Evolutionary conservation across 2,113 vertebrate species (phyloP).

Genomic region (Scartelaos histophorus): DNA sequence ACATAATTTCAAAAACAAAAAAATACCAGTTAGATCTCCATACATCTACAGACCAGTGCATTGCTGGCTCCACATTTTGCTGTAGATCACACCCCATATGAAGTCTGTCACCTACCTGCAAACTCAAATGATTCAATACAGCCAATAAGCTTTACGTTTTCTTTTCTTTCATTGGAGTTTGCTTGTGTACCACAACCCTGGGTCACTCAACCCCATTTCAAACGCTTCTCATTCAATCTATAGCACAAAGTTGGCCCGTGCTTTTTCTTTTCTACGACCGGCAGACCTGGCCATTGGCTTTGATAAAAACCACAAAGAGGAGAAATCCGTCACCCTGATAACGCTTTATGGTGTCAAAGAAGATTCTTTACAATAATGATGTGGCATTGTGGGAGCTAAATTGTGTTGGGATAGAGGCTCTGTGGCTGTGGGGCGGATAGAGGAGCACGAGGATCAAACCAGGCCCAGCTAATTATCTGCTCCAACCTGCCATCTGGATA

Average conservation of each 20-base stretch:
- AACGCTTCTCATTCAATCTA: slow-evolving; percentile 69
- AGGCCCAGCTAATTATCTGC: slow-evolving; percentile 34
- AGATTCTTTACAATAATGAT: slow-evolving; percentile 61
- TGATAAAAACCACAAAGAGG: slow-evolving; percentile 54
- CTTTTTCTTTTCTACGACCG: slow-evolving; percentile 53
- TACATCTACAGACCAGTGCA: slow-evolving; percentile 33
- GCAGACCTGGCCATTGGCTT: slow-evolving; percentile 37
- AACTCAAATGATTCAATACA: slow-evolving; percentile 77
- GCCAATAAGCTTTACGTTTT: slow-evolving; percentile 76
- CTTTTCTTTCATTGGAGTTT: slow-evolving; percentile 72
- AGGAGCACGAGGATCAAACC: slow-evolving; percentile 12
- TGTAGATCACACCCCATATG: slow-evolving; percentile 53
- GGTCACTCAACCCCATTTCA: slow-evolving; percentile 75
- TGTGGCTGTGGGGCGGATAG: slow-evolving; percentile 20
- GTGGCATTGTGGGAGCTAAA: slow-evolving; percentile 40
- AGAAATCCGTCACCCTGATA: slow-evolving; percentile 58
- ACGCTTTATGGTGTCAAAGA: slow-evolving; percentile 55
- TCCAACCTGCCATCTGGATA: slow-evolving; percentile 32
- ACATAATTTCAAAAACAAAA: neutral
- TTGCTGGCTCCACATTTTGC: slow-evolving; percentile 47
- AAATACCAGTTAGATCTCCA: slow-evolving; percentile 1
- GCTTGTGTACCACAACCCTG: slow-evolving; percentile 59
- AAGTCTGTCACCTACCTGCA: slow-evolving; percentile 61
- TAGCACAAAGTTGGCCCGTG: slow-evolving; percentile 50
- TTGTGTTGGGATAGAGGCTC: slow-evolving; percentile 41